Evolutionary conservation across 2,797 vertebrate genomes (phyloP).

Genomic region (Bradypodion pumilum): DNA sequence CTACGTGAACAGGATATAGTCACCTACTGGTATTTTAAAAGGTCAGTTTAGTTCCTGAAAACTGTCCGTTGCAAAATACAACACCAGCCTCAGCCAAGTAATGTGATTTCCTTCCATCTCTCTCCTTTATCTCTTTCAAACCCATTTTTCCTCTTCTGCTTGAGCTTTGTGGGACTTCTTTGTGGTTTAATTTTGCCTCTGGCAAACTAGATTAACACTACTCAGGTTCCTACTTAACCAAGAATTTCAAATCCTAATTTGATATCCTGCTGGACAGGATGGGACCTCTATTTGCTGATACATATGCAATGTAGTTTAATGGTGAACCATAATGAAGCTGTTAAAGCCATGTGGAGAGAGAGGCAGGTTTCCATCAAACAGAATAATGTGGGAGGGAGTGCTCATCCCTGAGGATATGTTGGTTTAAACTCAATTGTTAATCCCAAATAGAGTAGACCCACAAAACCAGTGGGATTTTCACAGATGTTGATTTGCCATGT

Average conservation of each 20-base stretch:
- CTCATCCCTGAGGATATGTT: neutral
- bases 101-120: no score
- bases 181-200: neutral
- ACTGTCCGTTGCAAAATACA: no score
- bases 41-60: no score
- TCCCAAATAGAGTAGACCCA: no score
- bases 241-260: neutral
- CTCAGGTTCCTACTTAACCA: neutral
- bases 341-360: neutral
- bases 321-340: neutral
- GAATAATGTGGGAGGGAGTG: neutral
- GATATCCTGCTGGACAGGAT: neutral
- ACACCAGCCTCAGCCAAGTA: no score
- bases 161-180: neutral
- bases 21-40: no score
- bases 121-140: neutral
- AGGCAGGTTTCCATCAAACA: neutral
- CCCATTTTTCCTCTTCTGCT: no score
- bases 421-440: no score
- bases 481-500: no score
- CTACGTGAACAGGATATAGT: no score
- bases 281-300: neutral
- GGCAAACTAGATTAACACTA: neutral
- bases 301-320: neutral
- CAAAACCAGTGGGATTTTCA: no score